Conservation (phyloP, 2,888 invertebrate genomes). For the Drosophila mimetica region DNA sequence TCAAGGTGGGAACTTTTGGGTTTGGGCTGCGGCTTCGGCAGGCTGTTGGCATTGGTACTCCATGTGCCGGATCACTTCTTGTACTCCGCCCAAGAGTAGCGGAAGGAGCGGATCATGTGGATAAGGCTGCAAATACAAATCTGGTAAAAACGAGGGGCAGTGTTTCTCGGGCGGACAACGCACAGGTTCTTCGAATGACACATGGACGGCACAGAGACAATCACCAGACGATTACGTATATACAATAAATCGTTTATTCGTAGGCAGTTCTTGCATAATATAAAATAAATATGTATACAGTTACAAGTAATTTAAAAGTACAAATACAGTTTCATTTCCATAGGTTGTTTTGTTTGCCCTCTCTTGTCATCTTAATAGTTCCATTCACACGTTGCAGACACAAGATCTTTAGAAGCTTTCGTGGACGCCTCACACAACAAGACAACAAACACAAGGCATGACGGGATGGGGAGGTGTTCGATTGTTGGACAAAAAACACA, state of each 20-base stretch:
- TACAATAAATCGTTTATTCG: slow-evolving; percentile 81
- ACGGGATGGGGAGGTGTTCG: slow-evolving; percentile 21
- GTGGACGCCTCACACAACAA: slow-evolving; percentile 29
- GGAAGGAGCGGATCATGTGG: slow-evolving; percentile 79
- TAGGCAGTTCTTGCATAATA: slow-evolving; percentile 81
- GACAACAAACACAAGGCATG: slow-evolving; percentile 43
- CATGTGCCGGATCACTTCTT: slow-evolving; percentile 56
- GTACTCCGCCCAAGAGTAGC: slow-evolving; percentile 74
- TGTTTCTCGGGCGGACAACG: neutral
- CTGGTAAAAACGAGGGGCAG: slow-evolving; percentile 53
- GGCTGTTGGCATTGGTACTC: slow-evolving; percentile 16
- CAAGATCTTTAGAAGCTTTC: slow-evolving; percentile 34
- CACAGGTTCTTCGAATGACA: slow-evolving; percentile 13
- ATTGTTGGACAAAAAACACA: slow-evolving; percentile 37
- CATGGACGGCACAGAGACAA: slow-evolving; percentile 26
- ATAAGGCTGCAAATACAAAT: slow-evolving; percentile 71
- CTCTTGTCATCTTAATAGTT: slow-evolving; percentile 49
- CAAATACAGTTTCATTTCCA: slow-evolving; percentile 78
- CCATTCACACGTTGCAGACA: slow-evolving; percentile 62
- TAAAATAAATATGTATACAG: slow-evolving; percentile 80
- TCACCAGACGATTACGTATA: slow-evolving; percentile 56
- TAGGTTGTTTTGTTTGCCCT: slow-evolving; percentile 52
- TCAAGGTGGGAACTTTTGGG: slow-evolving; percentile 25
- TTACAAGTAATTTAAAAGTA: slow-evolving; percentile 80
- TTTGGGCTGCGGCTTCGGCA: slow-evolving; percentile 12